phyloP scores from a whole-genome alignment of 2,888 invertebrate species.

The Acleris laterana region DNA sequence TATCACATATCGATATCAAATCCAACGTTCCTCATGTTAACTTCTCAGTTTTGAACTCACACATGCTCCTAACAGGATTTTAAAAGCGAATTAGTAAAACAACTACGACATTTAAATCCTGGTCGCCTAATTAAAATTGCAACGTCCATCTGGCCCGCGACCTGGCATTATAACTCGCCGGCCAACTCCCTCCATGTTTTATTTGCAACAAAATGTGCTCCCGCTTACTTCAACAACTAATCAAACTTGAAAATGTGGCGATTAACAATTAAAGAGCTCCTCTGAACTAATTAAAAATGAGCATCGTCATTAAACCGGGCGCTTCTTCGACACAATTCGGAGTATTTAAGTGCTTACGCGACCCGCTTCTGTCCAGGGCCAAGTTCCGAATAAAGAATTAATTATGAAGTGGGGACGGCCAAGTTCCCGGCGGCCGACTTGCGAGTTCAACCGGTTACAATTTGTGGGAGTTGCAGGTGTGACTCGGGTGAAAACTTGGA shows the following conservation, averaged over 20 bases:
- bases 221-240: slow-evolving; percentile 47
- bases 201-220: slow-evolving; percentile 36
- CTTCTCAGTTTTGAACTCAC: too few relatives aligned
- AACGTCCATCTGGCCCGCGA: background rate
- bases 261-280: slow-evolving; percentile 77
- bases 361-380: slow-evolving; percentile 73
- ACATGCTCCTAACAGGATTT: too few relatives aligned
- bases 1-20: too few relatives aligned
- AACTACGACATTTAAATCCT: background rate
- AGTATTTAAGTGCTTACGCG: slow-evolving; percentile 81
- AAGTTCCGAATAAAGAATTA: slow-evolving; percentile 84
- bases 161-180: slow-evolving; percentile 15
- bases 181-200: slow-evolving; percentile 32
- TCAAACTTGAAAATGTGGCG: slow-evolving; percentile 67
- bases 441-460: slow-evolving; percentile 75
- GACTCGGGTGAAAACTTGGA: slow-evolving; percentile 70
- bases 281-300: slow-evolving; percentile 80
- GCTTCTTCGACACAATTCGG: slow-evolving; percentile 78
- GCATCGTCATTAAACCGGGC: slow-evolving; percentile 51
- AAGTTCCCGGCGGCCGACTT: slow-evolving; percentile 71
- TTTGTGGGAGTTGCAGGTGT: slow-evolving; percentile 82
- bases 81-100: too few relatives aligned
- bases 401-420: slow-evolving; percentile 78
- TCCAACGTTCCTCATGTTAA: too few relatives aligned
- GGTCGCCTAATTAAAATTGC: slow-evolving; percentile 4